These are phyloP conservation scores for Punctoribates punctum DNA, from an alignment of 2,888 invertebrate genomes.

Conservation along the genomic window DNA sequence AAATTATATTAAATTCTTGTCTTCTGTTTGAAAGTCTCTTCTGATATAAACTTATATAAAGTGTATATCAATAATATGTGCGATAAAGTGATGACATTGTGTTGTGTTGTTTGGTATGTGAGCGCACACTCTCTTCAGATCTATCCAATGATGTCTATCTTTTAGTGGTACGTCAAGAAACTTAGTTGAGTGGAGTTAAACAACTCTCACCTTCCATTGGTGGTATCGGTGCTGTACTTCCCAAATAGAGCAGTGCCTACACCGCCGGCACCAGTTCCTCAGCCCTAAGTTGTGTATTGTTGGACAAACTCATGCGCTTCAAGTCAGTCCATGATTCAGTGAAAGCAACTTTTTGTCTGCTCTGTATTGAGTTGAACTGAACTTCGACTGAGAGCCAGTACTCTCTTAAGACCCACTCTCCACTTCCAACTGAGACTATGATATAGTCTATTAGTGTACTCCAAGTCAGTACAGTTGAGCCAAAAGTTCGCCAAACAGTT, in stretches of 20 bases:
- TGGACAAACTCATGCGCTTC: slow-evolving; percentile 22
- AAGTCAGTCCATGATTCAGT: slow-evolving; percentile 20
- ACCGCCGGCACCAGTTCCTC: background rate
- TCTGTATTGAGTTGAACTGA: slow-evolving; percentile 24
- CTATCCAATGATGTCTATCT: slow-evolving; percentile 36
- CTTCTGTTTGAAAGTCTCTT: no score
- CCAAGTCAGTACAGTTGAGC: slow-evolving; percentile 18
- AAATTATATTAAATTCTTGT: no score
- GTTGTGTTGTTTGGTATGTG: background rate
- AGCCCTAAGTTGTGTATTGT: background rate
- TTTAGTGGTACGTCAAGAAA: slow-evolving; percentile 35
- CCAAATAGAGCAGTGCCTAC: slow-evolving; percentile 21
- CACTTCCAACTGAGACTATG: slow-evolving; percentile 26
- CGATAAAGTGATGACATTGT: slow-evolving; percentile 29
- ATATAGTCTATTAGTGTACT: slow-evolving; percentile 32
- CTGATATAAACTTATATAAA: background rate
- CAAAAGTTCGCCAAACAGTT: slow-evolving; percentile 12
- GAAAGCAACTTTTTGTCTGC: slow-evolving; percentile 20
- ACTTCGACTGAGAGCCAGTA: background rate
- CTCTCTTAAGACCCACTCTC: slow-evolving; percentile 29
- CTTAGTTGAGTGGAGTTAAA: slow-evolving; percentile 26
- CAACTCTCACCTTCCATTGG: slow-evolving; percentile 34
- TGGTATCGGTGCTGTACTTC: slow-evolving; percentile 12
- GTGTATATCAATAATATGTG: background rate
- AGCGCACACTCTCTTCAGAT: slow-evolving; percentile 25